Base-by-base conservation (phyloP, 2,797 vertebrate species). In the Melanotaenia maccullochi region DNA sequence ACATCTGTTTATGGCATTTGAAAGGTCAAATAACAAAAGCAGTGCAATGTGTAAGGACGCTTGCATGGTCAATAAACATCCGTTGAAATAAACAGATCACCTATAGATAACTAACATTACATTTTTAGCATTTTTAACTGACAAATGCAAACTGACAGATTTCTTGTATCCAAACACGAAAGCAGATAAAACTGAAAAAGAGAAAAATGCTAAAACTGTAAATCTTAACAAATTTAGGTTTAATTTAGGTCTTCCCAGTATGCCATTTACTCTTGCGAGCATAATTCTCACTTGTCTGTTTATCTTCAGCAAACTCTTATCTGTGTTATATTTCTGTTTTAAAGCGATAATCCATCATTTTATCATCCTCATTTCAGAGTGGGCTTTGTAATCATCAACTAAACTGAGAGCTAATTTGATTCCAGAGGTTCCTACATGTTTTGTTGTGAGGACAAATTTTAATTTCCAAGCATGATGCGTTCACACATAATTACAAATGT, bases 401-500 rank as follows among this genome's bases (percentile, higher is more conserved):
- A 68, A 64, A 71, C 20, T 32, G 24, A 11, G 58, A 5, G 7
- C 28, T 3, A 36, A 54, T 56, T 58, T 30, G 3, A 79, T 76
- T 70, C 49, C 28, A 49, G 65, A 52, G 18, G 28, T 52, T 68
- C 6, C 9, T 59, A 72, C 5, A 11, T 20, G 51, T 72, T 56
- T 83, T 78, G 24, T 72, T 38, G 24, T 55, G 11, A 44, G 6
- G 6, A 18, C 5, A 44, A 44, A 44, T 44, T 7, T 16, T 2
- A 18, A 44, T 44, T 44, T 73, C 25, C 38, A 12, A 66, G 36
- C n/a, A 35, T 30, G 16, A 32, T 72, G 8, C 2, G 47, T 62
- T 73, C 13, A 38, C 32, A 24, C 71, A 77, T 47, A 25, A 71
- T 66, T 54, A 70, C 5, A 68, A 61, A 80, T 75, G 35, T 73